phyloP scores from a whole-genome alignment of 1,140 invertebrate genomes.

The Dinothrombium tinctorium region DNA sequence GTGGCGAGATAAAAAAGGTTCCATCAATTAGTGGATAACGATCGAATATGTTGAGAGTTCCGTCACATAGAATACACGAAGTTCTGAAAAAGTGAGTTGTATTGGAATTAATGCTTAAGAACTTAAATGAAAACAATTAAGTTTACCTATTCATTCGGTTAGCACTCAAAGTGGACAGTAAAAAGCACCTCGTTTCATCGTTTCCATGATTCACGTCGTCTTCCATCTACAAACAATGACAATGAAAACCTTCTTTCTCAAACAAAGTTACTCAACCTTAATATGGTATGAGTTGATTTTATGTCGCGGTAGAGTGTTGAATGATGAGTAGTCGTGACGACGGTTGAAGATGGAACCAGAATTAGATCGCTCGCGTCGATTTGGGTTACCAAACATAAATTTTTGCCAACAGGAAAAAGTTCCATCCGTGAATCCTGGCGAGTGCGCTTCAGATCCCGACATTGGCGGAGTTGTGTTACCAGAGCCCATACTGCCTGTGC shows the following conservation, averaged over 20 bases:
- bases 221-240: no score
- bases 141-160: slow-evolving; percentile 32
- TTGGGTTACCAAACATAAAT: neutral
- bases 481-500: slow-evolving; percentile 16
- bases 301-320: slow-evolving; percentile 71
- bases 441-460: slow-evolving; percentile 1
- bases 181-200: slow-evolving; percentile 80
- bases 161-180: slow-evolving; percentile 62
- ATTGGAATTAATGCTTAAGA: neutral
- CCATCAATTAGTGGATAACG: slow-evolving; percentile 88
- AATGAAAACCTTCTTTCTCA: no score
- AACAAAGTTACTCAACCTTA: no score
- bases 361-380: slow-evolving; percentile 8
- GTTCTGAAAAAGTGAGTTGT: slow-evolving; percentile 24
- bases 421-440: neutral
- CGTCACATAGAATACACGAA: slow-evolving; percentile 65
- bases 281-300: slow-evolving; percentile 97
- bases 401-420: neutral
- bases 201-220: slow-evolving; percentile 64
- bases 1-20: slow-evolving; percentile 83
- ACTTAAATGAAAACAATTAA: neutral
- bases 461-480: slow-evolving; percentile 4
- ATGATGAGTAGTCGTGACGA: slow-evolving; percentile 74
- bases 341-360: slow-evolving; percentile 44
- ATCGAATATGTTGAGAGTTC: slow-evolving; percentile 73